Conservation (phyloP, 2,113 vertebrate species). For the Anolis sagrei region DNA sequence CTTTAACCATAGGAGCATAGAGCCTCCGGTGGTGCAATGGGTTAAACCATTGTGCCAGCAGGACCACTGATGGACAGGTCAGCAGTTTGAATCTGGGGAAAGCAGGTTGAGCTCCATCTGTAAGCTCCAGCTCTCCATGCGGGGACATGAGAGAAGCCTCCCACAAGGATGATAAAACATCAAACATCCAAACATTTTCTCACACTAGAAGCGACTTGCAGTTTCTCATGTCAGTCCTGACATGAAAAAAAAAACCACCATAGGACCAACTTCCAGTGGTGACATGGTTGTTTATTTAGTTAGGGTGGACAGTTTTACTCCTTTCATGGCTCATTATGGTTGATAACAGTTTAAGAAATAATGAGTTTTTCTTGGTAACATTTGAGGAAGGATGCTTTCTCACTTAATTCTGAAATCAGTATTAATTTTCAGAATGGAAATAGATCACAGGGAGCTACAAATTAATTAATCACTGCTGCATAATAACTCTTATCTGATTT, state of each 20-base stretch:
- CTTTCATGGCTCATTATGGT: not conserved
- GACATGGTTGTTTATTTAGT: conserved; percentile 5
- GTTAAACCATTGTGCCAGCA: too few relatives aligned
- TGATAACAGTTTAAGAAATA: not conserved
- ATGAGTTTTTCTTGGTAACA: not conserved
- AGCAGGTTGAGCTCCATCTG: too few relatives aligned
- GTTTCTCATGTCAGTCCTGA: too few relatives aligned
- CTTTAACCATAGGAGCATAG: not conserved
- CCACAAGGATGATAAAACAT: too few relatives aligned
- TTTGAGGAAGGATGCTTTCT: conserved; percentile 19
- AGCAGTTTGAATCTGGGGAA: too few relatives aligned
- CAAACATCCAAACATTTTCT: too few relatives aligned
- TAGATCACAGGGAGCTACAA: conserved; percentile 26
- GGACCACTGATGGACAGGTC: too few relatives aligned
- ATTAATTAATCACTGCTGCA: not conserved
- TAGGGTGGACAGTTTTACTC: not conserved
- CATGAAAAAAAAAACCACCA: too few relatives aligned
- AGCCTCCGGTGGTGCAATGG: too few relatives aligned
- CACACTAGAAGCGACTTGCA: too few relatives aligned
- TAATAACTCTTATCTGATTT: not conserved
- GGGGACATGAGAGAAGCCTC: too few relatives aligned
- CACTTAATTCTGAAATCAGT: conserved; percentile 29
- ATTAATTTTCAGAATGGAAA: conserved; percentile 18
- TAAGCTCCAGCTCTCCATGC: too few relatives aligned
- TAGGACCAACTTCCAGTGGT: not conserved